Evolutionary conservation across 2,113 vertebrate species (phyloP).

Genomic region (Peromyscus maniculatus): DNA sequence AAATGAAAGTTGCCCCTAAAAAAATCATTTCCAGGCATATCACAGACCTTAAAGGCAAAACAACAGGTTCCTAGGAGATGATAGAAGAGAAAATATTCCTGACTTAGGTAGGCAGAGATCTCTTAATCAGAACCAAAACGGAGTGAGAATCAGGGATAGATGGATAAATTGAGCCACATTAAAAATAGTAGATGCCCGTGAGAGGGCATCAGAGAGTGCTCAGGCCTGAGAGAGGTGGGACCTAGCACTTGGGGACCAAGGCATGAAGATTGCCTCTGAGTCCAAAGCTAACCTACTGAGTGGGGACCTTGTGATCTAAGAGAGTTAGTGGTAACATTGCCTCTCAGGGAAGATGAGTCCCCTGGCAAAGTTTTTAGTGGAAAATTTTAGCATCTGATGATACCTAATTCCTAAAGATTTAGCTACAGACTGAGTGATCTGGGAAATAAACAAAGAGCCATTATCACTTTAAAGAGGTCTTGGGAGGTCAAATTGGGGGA

Average conservation of each 20-base stretch:
- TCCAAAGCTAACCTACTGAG: neutral
- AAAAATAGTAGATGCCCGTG: neutral
- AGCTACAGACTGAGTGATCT: no score
- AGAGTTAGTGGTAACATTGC: neutral
- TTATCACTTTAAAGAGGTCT: neutral
- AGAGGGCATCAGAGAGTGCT: neutral
- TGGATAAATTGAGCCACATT: no score
- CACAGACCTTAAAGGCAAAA: neutral
- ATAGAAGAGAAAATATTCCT: neutral
- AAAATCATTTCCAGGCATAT: neutral
- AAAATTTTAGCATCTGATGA: neutral
- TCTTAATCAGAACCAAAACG: neutral
- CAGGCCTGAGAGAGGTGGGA: neutral
- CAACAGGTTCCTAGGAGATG: neutral
- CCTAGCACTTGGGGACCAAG: neutral
- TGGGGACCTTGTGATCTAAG: neutral
- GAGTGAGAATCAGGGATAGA: neutral
- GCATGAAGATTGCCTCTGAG: neutral
- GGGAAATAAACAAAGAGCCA: neutral
- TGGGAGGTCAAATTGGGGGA: neutral
- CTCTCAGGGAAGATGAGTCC: neutral
- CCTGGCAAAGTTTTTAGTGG: neutral
- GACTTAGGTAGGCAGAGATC: neutral
- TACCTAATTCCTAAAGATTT: neutral
- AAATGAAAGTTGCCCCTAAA: neutral